phyloP scores from a whole-genome alignment of 2,113 vertebrate species.

The Thunnus maccoyii region DNA sequence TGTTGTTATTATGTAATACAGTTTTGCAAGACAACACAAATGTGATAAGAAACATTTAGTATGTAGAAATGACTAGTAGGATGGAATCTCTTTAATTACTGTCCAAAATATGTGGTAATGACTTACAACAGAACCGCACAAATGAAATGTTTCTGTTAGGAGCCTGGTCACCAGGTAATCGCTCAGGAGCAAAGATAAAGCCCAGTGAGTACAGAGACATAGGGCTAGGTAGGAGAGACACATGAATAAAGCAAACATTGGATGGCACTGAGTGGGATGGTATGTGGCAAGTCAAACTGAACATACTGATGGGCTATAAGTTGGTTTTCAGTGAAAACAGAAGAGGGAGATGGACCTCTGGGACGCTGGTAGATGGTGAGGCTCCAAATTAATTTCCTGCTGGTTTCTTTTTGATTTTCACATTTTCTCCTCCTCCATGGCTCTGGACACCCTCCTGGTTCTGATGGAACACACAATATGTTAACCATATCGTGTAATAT shows the following conservation, averaged over 20 bases:
- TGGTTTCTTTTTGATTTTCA: slow-evolving; percentile 5
- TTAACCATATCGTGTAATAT: background rate
- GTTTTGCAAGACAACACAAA: no score
- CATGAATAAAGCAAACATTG: background rate
- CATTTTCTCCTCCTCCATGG: background rate
- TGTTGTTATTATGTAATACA: no score
- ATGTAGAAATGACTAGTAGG: no score
- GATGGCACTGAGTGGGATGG: background rate
- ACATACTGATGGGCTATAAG: background rate
- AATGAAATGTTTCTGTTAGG: background rate
- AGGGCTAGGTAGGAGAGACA: background rate
- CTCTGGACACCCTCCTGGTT: slow-evolving; percentile 40
- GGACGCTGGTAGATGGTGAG: background rate
- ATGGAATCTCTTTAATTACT: background rate
- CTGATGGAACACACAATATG: slow-evolving; percentile 32
- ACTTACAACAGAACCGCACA: no score
- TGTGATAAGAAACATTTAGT: no score
- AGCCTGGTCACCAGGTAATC: background rate
- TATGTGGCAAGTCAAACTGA: background rate
- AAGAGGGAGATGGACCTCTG: background rate
- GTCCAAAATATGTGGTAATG: no score
- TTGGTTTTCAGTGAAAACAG: background rate
- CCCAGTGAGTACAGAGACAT: background rate
- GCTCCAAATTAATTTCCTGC: background rate
- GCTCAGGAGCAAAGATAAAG: no score